Percentiles rank a stretch among this genome's conserved stretches.
These are phyloP conservation scores for Glareola pratincola DNA, from an alignment of 2,113 vertebrate species.

Conservation along the genomic window DNA sequence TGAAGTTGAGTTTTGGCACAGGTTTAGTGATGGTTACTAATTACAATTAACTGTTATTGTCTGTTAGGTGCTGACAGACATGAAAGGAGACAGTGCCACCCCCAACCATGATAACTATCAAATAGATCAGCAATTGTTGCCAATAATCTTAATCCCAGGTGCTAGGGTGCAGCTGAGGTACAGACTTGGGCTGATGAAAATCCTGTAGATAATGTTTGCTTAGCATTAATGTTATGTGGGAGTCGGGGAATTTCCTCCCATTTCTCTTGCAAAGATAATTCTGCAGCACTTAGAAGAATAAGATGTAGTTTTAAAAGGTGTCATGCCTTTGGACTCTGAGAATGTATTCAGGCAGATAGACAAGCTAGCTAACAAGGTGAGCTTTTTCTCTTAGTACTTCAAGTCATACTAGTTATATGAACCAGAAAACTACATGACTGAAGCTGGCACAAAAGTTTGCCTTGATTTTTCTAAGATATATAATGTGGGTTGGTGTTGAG, in stretches of 20 bases:
- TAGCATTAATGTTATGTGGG: neutral
- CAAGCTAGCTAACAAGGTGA: neutral
- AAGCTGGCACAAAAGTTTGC: neutral
- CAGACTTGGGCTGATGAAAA: neutral
- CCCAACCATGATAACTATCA: neutral
- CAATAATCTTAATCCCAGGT: neutral
- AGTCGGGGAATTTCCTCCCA: fast-evolving
- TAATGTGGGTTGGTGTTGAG: fast-evolving
- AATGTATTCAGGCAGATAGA: neutral
- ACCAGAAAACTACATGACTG: neutral
- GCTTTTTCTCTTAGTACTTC: neutral
- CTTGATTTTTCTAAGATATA: neutral
- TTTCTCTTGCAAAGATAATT: neutral
- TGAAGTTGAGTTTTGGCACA: neutral
- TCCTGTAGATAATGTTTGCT: neutral
- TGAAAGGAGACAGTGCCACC: neutral
- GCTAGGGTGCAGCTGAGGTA: neutral
- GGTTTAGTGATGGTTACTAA: neutral
- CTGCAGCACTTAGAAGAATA: neutral
- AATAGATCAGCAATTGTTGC: neutral
- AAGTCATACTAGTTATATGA: neutral
- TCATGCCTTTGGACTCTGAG: neutral
- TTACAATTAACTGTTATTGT: neutral
- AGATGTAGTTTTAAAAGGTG: neutral
- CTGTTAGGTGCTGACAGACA: neutral